Evolutionary conservation across 2,888 invertebrate species (phyloP), one percentile per base, ranked within the genome.

Genomic region (Scelioninae gen. 2): DNA sequence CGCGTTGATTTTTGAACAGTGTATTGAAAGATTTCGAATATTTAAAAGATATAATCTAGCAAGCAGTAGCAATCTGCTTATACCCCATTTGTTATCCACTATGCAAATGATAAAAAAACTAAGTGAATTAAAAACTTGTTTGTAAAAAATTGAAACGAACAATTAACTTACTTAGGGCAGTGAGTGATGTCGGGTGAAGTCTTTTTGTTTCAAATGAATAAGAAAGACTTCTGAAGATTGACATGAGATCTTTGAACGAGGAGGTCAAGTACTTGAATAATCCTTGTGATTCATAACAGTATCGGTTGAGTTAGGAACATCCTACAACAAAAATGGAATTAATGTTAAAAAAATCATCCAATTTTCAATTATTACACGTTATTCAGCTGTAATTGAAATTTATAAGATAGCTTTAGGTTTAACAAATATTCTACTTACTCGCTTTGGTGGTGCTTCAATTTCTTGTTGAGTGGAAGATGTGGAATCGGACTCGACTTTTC

Each of bases 131-230:
- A 39, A 16, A 16, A 39, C 2, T 31, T 2, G n/a, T n/a, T n/a
- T n/a, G n/a, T n/a, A 15, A 35, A n/a, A 50, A 35, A 9, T 2
- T 39, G 13, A 37, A 22, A 55, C 25, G 11, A 52, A 63, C 52
- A 16, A 35, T n/a, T 45, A 55, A 45, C 58, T 58, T 68, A 53
- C 58, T 72, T 72, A 60, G 82, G 84, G 85, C 85, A 85, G 84
- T 85, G 84, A 81, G 80, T 81, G 82, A 78, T 81, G 80, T 78
- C 78, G 77, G 78, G 79, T 77, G 73, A 80, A 79, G 78, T 81
- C 82, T 81, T 83, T 83, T 81, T 81, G 83, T 80, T 82, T 80
- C 80, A 82, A 79, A 80, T 80, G 83, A 78, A 79, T 81, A 80
- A 78, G 81, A 79, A 72, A 81, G 78, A 79, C 81, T 81, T 83